Evolutionary conservation across 2,888 invertebrate genomes (phyloP), one percentile per base, ranked within the genome.

Genomic region (Willowsia nigromaculata): DNA sequence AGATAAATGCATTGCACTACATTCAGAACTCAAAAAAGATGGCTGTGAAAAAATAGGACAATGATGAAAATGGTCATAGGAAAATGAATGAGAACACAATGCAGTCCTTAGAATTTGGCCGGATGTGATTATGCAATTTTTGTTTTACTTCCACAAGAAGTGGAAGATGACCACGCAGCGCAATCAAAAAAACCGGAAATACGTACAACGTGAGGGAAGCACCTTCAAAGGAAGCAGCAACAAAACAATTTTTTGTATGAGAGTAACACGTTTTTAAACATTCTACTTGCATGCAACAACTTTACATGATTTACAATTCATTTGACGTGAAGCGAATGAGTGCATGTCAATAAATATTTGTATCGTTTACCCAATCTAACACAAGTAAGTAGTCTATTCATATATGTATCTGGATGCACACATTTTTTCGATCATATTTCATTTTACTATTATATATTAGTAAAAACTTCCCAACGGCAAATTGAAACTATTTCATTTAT

Each of bases 161-260:
- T 85, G n/a, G 76, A 85, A 76, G 85, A 85, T 62, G 85, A 33
- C 85, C 85, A 85, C 85, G 76, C 85, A 62, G 25, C 0, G 76
- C 62, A 85, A 85, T 85, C 76, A 76, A 47, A 85, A n/a, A n/a
- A 76, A 85, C 76, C 85, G 76, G 85, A 76, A 85, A 85, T 76
- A 33, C 22, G n/a, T n/a, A 83, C 9, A 40, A 5, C 43, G 40
- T 40, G 18, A 74, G n/a, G 47, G 18, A 74, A 74, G 37, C 18
- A 56, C 43, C 74, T 43, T 30, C 33, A 78, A 56, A 56, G 33
- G 56, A 78, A 30, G 56, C 78, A 56, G 47, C 74, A 25, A 11
- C 74, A 22, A 22, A 43, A 25, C 47, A 33, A 53, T 53, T 56
- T 53, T 43, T 78, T 71, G 2, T 15, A 22, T 6, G 22, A n/a